A percentile compares a stretch with the other conserved stretches of the same genome.
phyloP scores from a whole-genome alignment of 2,797 vertebrate genomes.

The Mus minutoides region DNA sequence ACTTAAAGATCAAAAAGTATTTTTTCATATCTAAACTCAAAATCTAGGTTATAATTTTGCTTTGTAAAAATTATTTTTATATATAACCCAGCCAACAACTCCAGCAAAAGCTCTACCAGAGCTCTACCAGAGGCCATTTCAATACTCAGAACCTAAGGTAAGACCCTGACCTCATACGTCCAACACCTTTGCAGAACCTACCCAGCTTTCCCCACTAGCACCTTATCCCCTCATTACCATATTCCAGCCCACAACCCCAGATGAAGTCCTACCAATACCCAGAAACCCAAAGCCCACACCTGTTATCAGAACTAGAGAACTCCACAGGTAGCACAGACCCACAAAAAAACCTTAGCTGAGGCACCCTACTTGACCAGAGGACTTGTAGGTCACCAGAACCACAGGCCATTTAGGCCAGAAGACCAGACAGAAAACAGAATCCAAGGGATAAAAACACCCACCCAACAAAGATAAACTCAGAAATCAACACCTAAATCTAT shows the following conservation, averaged over 20 bases:
- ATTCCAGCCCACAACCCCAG: neutral
- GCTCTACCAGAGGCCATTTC: neutral
- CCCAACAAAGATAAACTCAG: neutral
- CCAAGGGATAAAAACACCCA: neutral
- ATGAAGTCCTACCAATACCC: neutral
- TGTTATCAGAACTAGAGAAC: neutral
- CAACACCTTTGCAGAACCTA: neutral
- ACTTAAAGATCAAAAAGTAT: neutral
- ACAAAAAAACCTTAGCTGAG: neutral
- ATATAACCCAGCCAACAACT: neutral
- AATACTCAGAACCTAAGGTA: neutral
- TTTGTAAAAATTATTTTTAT: slow-evolving; percentile 35
- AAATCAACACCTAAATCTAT: neutral
- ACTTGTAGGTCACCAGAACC: neutral
- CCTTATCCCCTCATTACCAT: neutral
- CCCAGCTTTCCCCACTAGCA: neutral
- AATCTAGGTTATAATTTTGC: slow-evolving; percentile 44
- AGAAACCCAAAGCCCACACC: neutral
- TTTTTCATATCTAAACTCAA: neutral
- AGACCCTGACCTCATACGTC: neutral
- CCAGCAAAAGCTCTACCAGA: neutral
- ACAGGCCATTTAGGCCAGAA: neutral
- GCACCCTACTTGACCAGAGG: neutral
- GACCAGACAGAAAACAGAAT: neutral
- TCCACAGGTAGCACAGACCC: neutral